Base-by-base conservation (phyloP, 2,888 invertebrate genomes). In the Auanema freiburgensis region DNA sequence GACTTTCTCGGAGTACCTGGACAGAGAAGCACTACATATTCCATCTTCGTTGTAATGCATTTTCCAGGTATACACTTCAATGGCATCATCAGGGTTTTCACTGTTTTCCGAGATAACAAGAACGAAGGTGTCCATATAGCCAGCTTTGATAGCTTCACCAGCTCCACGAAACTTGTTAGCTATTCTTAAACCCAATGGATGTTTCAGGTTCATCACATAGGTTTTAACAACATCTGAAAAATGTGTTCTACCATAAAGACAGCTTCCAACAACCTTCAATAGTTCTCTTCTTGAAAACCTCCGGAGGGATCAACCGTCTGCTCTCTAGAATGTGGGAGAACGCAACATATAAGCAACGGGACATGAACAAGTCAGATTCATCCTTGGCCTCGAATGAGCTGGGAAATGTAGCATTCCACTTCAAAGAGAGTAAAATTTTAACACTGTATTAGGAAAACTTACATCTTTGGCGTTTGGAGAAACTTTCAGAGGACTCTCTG, bases 321-420 rank as follows among this genome's bases (percentile, higher is more conserved):
- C 42, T 46, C 14, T 61, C 21, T 14, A 67, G 25, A 21, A 63
- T 18, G 1, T 54, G 54, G 14, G 67, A 57, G 23, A 60, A 59
- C 2, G 60, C 51, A 10, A 67, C 56, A 6, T 46, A 59, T 2
- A 67, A n/a, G 25, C 60, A 60, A 25, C 67, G 56, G 2, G 24
- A 25, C 46, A 66, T 63, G 43, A 66, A 69, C 42, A 43, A 56
- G 25, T 23, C 12, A 18, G 66, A 63, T 33, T 56, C 57, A 16
- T 43, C 25, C 23, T 14, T 12, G 50, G 51, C 56, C 21, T 46
- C 42, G 25, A 69, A 42, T n/a, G 52, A 44, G 6, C 24, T 51
- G 63, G 78, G 66, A 40, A 66, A 66, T 0, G 59, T 40, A 10
- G 50, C 59, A 1, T 1, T 8, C 66, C 66, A 66, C 56, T 57